These are phyloP conservation scores for Aspidiotus destructor DNA, from an alignment of 2,888 invertebrate species.

Conservation along the genomic window DNA sequence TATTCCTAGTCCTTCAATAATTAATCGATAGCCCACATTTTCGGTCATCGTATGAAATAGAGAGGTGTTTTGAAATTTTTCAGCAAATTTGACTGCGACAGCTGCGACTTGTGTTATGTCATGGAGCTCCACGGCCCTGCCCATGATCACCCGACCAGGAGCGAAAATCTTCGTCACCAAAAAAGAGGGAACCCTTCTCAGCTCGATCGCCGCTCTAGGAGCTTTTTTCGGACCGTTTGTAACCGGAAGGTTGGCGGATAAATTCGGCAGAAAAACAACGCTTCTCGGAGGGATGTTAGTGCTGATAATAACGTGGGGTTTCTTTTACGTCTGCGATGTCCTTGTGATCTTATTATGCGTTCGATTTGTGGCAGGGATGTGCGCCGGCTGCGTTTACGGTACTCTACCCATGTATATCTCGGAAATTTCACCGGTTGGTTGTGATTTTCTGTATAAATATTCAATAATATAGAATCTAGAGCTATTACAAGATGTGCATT, in stretches of 20 bases:
- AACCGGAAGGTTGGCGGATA: slow-evolving; percentile 54
- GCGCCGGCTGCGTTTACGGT: slow-evolving; percentile 59
- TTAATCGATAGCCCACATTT: too few species aligned
- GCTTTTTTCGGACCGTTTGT: slow-evolving; percentile 47
- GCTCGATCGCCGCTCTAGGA: slow-evolving; percentile 59
- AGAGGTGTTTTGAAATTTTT: too few species aligned
- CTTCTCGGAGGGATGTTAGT: slow-evolving; percentile 55
- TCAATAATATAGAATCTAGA: too few species aligned
- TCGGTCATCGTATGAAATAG: neutral
- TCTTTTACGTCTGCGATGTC: slow-evolving; percentile 31
- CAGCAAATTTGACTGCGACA: slow-evolving; percentile 46
- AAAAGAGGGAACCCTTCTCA: slow-evolving; percentile 61
- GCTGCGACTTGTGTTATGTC: slow-evolving; percentile 46
- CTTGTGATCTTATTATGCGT: slow-evolving; percentile 33
- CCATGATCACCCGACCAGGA: slow-evolving; percentile 46
- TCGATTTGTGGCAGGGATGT: slow-evolving; percentile 47
- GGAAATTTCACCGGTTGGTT: slow-evolving; percentile 61
- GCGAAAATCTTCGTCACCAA: slow-evolving; percentile 46
- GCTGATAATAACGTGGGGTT: slow-evolving; percentile 56
- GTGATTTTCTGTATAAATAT: too few species aligned
- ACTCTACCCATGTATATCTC: slow-evolving; percentile 76
- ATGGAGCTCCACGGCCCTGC: slow-evolving; percentile 46
- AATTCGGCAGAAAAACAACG: slow-evolving; percentile 59
- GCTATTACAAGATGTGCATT: too few species aligned
- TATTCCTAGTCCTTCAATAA: too few species aligned